Percentiles rank a stretch among this genome's conserved stretches.
These are phyloP conservation scores for Melanaphis sacchari DNA, from an alignment of 1,140 invertebrate species.

Conservation along the genomic window DNA sequence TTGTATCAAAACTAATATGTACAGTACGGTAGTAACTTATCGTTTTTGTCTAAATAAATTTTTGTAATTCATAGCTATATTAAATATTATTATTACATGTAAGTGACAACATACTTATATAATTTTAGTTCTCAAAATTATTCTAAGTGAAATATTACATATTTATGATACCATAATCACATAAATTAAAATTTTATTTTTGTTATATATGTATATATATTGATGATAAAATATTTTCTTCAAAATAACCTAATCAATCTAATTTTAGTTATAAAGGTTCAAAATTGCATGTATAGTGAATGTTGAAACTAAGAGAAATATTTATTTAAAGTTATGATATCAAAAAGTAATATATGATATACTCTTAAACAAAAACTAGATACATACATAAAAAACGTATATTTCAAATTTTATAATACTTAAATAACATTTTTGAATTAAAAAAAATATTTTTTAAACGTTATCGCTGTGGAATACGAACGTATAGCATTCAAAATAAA, in stretches of 20 bases:
- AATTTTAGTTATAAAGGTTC: not conserved
- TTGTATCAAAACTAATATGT: not conserved
- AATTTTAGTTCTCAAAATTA: not conserved
- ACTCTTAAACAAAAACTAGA: not conserved
- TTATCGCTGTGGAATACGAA: no score
- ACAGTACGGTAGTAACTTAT: not conserved
- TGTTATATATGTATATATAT: not conserved
- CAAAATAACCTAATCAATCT: no score
- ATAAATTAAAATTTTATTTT: not conserved
- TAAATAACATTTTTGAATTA: not conserved
- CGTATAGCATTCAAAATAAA: no score
- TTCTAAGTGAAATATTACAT: not conserved
- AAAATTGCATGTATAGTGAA: not conserved
- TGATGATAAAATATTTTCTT: no score
- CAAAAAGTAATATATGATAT: not conserved
- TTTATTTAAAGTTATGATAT: not conserved
- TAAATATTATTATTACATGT: not conserved
- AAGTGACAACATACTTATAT: not conserved
- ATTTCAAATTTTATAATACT: not conserved
- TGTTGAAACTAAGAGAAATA: not conserved
- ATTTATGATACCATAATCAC: not conserved
- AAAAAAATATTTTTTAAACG: not conserved
- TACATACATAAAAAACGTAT: not conserved
- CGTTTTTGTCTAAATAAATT: no score
- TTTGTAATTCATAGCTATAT: not conserved